Conservation (phyloP, 2,113 vertebrate species). For the Hystrix brachyura region DNA sequence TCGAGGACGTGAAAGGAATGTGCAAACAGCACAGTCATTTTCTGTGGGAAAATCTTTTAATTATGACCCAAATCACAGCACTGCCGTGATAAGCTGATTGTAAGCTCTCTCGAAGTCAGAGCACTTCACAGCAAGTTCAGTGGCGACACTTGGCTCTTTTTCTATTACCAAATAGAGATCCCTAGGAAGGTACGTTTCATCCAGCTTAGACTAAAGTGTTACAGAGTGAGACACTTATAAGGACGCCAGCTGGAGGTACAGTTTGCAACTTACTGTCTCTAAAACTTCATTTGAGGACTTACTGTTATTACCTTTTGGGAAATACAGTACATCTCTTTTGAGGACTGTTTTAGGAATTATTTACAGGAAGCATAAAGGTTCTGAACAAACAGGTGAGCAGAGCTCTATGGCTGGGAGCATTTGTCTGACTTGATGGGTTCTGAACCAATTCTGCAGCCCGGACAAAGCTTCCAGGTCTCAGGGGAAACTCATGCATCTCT, state of each 20-base stretch:
- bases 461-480: not conserved
- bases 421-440: not conserved
- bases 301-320: not conserved
- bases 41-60: conserved; percentile 78
- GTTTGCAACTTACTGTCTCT: conserved; percentile 47
- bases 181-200: conserved; percentile 72
- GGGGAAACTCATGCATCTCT: not conserved
- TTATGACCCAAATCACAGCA: conserved; percentile 79
- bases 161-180: conserved; percentile 70
- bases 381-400: not conserved
- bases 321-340: not conserved
- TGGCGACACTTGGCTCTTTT: conserved; percentile 19
- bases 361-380: not conserved
- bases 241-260: conserved; percentile 21
- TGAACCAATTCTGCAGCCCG: not conserved
- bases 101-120: conserved; percentile 75
- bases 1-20: conserved; percentile 76
- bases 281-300: conserved; percentile 65
- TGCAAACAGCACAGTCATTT: conserved; percentile 73
- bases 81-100: conserved; percentile 67
- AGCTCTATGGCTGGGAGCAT: not conserved
- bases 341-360: not conserved
- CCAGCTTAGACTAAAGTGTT: conserved; percentile 58
- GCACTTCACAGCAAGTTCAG: conserved; percentile 62
- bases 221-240: conserved; percentile 49